Evolutionary conservation across 1,140 invertebrate species (phyloP), one percentile per base, ranked within the genome.

Genomic region (Geopemphigus sp.): DNA sequence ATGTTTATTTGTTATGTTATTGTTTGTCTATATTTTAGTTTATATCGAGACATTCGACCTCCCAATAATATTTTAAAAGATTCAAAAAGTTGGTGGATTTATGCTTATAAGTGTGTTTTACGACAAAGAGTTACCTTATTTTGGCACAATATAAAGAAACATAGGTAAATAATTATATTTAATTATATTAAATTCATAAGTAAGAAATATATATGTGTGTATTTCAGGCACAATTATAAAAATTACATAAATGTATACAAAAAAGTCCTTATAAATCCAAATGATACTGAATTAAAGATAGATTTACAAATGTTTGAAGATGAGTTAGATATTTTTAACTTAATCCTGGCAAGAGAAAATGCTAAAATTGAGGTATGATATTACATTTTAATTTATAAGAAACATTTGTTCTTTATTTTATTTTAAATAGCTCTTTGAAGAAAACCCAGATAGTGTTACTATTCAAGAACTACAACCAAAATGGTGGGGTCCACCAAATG

Each of bases 271-370:
- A 84, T 90, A 14, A 89, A 90, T 83, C 91, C 91, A 0, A 91
- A 92, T 61, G 90, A 93, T 82, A 90, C 91, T 3, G 90, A 92
- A 83, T 84, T 92, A 24, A 92, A 91, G 83, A 82, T 91, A 66
- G 91, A 93, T 84, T 84, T 94, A 61, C 90, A 92, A 84, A 89
- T 92, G 82, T 88, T 92, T 66, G 93, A 95, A 85, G 92, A 94
- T 82, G 88, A 86, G 78, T 85, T 95, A 54, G 89, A 90, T 61
- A 90, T 94, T 45, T 85, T 91, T 57, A 93, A 92, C 74, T 92
- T 95, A 29, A 88, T 94, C 3, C 90, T 94, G 80, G 93, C 93
- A 0, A 88, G 93, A 82, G 92, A 94, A 85, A 90, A 94, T 82
- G 92, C 92, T n/a, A 91, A 92, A 84, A 88, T 91, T 83, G 87